Conservation (phyloP, 2,888 invertebrate species). For the Dorcus hopei region DNA sequence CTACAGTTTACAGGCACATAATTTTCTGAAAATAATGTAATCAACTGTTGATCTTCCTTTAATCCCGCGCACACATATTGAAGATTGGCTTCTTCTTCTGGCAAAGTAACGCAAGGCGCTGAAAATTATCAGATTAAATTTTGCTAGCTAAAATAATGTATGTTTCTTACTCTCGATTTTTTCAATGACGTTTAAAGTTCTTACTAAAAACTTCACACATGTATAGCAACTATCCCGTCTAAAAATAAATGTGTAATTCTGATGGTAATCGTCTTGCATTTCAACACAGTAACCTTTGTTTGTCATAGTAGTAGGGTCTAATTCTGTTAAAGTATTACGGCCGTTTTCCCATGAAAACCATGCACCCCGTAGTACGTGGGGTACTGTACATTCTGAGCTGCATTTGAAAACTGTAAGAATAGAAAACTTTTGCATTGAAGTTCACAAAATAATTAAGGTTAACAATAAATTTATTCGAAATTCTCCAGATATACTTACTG, state of each 20-base stretch:
- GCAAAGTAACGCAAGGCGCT: constrained; percentile 74
- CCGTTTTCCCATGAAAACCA: constrained; percentile 94
- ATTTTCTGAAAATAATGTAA: constrained; percentile 86
- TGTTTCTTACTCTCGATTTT: constrained; percentile 75
- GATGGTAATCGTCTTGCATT: constrained; percentile 68
- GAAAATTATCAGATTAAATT: constrained; percentile 22
- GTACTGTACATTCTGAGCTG: constrained; percentile 64
- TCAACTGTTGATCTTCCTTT: constrained; percentile 74
- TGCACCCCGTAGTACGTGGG: constrained; percentile 73
- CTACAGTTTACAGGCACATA: constrained; percentile 87
- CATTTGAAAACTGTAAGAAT: constrained; percentile 10
- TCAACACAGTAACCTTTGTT: constrained; percentile 70
- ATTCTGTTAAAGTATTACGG: constrained; percentile 75
- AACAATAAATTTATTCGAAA: no score
- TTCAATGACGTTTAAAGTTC: constrained; percentile 85
- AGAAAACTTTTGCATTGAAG: no score
- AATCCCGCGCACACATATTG: constrained; percentile 74
- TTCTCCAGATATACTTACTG: no score
- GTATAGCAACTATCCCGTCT: constrained; percentile 70
- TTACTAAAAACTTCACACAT: constrained; percentile 79
- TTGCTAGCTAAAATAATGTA: not conserved
- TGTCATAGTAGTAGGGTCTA: constrained; percentile 78
- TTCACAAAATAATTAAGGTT: no score
- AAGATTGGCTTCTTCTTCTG: constrained; percentile 64
- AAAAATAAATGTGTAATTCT: constrained; percentile 85